A percentile compares a stretch with the other conserved stretches of the same genome.
Evolutionary conservation across 2,113 vertebrate genomes (phyloP).

Genomic region (Pseudopipra pipra): DNA sequence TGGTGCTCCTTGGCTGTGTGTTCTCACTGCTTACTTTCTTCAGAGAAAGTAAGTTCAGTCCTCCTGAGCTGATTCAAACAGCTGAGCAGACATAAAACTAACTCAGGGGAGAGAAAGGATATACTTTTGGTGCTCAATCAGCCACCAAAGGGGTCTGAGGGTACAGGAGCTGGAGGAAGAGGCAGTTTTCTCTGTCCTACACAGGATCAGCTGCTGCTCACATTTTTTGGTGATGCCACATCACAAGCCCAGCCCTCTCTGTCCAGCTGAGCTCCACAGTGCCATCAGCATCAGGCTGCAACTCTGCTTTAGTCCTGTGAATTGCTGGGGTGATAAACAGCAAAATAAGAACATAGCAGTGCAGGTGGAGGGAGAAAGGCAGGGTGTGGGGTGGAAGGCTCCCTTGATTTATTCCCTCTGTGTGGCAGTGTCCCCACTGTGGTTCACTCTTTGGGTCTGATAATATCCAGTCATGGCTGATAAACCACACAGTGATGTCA

Average conservation of each 20-base stretch:
- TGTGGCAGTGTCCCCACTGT: not conserved
- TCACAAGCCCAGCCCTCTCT: not conserved
- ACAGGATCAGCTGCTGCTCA: not conserved
- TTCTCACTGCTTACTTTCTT: not conserved
- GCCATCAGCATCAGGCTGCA: not conserved
- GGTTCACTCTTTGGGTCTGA: not conserved
- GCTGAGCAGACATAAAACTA: not conserved
- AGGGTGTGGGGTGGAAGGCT: not conserved
- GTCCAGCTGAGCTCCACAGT: not conserved
- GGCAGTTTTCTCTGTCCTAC: not conserved
- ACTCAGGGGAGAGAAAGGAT: not conserved
- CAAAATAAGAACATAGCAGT: not conserved
- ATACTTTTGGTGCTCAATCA: not conserved
- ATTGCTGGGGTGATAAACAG: not conserved
- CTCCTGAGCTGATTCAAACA: not conserved
- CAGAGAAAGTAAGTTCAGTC: not conserved
- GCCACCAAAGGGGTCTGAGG: not conserved
- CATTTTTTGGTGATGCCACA: not conserved
- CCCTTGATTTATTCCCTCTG: not conserved
- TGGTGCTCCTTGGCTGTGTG: not conserved
- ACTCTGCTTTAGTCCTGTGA: not conserved
- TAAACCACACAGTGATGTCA: not conserved
- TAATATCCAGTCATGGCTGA: not conserved
- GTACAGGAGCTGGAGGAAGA: not conserved
- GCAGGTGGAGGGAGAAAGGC: not conserved